A percentile compares a stretch with the other conserved stretches of the same genome.
These are phyloP conservation scores for Tachyglossus aculeatus DNA, from an alignment of 2,797 vertebrate genomes.

Conservation along the genomic window DNA sequence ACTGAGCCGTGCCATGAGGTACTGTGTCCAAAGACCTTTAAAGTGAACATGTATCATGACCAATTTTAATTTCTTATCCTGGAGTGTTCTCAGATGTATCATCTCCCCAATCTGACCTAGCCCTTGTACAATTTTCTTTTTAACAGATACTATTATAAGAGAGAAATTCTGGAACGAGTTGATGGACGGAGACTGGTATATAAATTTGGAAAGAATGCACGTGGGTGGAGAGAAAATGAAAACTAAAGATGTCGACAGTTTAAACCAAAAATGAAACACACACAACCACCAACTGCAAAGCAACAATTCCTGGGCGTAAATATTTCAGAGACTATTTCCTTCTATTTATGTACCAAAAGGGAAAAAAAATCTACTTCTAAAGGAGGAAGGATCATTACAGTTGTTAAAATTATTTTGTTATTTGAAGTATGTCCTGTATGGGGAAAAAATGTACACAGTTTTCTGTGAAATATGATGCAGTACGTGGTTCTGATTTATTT, in stretches of 20 bases:
- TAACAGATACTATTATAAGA: conserved; percentile 97
- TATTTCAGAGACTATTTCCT: conserved; percentile 78
- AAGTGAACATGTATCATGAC: rapidly evolving
- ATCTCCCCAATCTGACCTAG: neutral
- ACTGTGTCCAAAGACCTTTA: neutral
- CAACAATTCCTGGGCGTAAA: conserved; percentile 63
- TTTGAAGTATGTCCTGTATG: conserved; percentile 76
- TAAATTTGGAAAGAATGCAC: conserved; percentile 96
- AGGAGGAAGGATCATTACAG: conserved; percentile 71
- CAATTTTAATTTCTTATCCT: too few species aligned
- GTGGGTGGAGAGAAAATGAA: conserved; percentile 93
- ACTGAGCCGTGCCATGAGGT: conserved; percentile 98
- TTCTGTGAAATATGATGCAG: conserved; percentile 76
- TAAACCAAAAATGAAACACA: conserved; percentile 29
- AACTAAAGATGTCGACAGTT: conserved; percentile 73
- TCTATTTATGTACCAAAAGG: conserved; percentile 79
- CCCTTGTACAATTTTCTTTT: conserved; percentile 24
- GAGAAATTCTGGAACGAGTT: conserved; percentile 95
- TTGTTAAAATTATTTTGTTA: conserved; percentile 74
- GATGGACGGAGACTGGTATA: conserved; percentile 96
- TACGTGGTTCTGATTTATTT: conserved; percentile 65
- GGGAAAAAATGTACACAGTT: conserved; percentile 78
- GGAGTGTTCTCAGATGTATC: too few species aligned
- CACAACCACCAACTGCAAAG: neutral
- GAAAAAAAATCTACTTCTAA: conserved; percentile 66